Conservation (phyloP, 2,113 vertebrate genomes). For the Lepus timidus region DNA sequence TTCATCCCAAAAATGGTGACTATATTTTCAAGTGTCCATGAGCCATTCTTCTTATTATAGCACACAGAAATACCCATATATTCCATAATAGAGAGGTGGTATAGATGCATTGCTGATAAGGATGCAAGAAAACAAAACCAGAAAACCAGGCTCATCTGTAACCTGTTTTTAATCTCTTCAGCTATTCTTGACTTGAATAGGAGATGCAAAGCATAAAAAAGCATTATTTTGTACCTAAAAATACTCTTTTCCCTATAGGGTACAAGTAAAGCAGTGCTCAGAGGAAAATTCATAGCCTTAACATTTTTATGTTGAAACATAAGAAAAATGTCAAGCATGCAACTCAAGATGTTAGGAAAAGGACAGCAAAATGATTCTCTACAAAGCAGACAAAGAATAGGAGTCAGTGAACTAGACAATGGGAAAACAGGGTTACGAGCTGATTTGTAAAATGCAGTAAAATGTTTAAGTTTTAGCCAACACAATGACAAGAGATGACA, state of each 20-base stretch:
- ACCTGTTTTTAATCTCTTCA: not conserved
- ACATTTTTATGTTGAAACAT: not conserved
- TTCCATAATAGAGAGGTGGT: not conserved
- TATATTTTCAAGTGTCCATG: not conserved
- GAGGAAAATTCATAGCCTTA: conserved; percentile 13
- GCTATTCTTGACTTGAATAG: not conserved
- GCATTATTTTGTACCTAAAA: not conserved
- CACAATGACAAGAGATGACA: not conserved
- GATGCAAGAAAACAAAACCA: not conserved
- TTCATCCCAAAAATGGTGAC: not conserved
- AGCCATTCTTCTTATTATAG: not conserved
- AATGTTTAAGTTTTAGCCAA: not conserved
- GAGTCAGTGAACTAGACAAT: not conserved
- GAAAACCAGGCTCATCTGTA: not conserved
- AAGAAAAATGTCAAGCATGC: not conserved
- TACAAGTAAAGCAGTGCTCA: not conserved
- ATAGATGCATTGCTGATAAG: not conserved
- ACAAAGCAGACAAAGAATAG: not conserved
- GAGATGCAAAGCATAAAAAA: not conserved
- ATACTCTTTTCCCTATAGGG: not conserved
- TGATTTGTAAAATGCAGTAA: not conserved
- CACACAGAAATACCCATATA: not conserved
- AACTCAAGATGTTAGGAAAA: not conserved
- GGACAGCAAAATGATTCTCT: not conserved
- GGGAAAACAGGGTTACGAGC: not conserved